Evolutionary conservation across 2,113 vertebrate species (phyloP).

Genomic region (Suncus etruscus): DNA sequence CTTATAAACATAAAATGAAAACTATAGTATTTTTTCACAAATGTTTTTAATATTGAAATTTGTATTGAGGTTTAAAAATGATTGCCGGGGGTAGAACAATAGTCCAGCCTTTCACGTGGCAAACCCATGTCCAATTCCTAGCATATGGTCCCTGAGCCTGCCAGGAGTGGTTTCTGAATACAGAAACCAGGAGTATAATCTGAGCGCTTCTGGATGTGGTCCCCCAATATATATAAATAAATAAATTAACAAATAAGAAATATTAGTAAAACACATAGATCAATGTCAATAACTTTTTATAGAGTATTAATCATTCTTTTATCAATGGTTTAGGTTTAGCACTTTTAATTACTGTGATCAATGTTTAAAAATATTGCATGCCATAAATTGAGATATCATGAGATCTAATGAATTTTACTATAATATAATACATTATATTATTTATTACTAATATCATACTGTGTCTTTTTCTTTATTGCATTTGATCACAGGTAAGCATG

Average conservation of each 20-base stretch:
- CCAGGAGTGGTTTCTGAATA: too few relatives aligned
- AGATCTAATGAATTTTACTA: too few relatives aligned
- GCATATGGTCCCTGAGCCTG: too few relatives aligned
- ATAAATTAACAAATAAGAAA: too few relatives aligned
- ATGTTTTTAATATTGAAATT: conserved; percentile 29
- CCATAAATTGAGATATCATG: not conserved
- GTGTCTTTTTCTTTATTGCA: not conserved
- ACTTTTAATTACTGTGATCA: not conserved
- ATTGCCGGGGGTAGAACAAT: too few relatives aligned
- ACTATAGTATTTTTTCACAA: not conserved
- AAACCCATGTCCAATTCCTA: too few relatives aligned
- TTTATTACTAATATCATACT: not conserved
- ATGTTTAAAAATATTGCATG: not conserved
- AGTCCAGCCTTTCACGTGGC: too few relatives aligned
- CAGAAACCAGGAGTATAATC: too few relatives aligned
- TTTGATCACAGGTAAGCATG: not conserved
- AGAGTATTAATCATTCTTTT: not conserved
- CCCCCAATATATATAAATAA: too few relatives aligned
- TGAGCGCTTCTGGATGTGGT: too few relatives aligned
- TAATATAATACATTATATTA: not conserved
- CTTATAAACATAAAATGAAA: conserved; percentile 32
- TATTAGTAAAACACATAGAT: conserved; percentile 22
- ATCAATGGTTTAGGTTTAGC: not conserved
- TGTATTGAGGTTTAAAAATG: conserved; percentile 8
- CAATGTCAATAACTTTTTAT: not conserved